A percentile compares a stretch with the other conserved stretches of the same genome.
Evolutionary conservation across 35 echinoderm and acorn worm genomes (phyloP).

Genomic region (Apostichopus parvimensis): DNA sequence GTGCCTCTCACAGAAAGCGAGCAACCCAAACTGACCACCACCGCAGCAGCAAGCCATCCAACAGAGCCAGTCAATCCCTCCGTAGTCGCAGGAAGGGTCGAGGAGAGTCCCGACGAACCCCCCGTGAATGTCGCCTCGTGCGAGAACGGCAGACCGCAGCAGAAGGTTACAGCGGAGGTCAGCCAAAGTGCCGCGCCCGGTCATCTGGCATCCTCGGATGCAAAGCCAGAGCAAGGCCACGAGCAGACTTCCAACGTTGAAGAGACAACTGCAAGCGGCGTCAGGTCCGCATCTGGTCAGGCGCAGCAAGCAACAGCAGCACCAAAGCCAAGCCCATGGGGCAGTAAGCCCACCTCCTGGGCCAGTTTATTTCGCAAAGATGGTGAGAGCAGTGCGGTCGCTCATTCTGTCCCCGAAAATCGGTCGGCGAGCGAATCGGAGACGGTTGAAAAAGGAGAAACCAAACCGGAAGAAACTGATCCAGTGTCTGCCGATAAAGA

Average conservation of each 20-base stretch:
- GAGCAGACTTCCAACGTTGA: neutral
- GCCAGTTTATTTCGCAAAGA: constrained; percentile 62
- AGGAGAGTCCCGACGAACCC: neutral
- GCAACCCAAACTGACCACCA: neutral
- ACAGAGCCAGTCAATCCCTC: neutral
- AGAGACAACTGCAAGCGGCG: neutral
- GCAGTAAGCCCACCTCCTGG: constrained; percentile 59
- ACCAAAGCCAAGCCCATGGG: constrained; percentile 42
- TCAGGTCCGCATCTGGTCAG: neutral
- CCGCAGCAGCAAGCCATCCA: neutral
- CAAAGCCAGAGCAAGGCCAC: neutral
- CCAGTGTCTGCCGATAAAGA: constrained; percentile 73
- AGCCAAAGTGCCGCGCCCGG: neutral
- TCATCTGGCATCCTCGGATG: neutral
- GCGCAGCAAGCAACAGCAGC: neutral
- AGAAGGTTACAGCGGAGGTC: neutral
- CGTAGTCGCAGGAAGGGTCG: neutral
- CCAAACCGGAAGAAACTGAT: constrained; percentile 12
- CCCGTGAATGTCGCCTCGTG: neutral
- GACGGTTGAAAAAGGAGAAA: constrained; percentile 6
- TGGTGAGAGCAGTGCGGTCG: neutral
- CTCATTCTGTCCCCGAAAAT: neutral
- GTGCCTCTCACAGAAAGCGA: constrained; percentile 19
- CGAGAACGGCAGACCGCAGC: neutral
- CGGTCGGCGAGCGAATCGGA: neutral